A percentile compares a stretch with the other conserved stretches of the same genome.
Conservation (phyloP, 2,888 invertebrate species). For the Drosophila setosimentum region DNA sequence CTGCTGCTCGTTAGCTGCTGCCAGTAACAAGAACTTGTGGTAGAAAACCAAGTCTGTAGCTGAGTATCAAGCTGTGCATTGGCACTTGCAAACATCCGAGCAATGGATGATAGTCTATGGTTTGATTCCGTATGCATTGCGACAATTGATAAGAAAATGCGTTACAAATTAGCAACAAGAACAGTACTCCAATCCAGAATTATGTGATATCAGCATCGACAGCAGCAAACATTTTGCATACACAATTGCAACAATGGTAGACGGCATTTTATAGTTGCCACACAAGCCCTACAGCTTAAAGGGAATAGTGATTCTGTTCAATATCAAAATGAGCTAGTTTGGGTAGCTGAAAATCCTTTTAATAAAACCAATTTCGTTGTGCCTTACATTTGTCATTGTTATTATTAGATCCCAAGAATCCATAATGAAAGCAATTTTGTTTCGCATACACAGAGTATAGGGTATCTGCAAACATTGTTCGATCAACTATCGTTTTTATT, state of each 20-base stretch:
- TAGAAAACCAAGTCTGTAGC: constrained; percentile 65
- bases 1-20: constrained; percentile 22
- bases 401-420: background rate
- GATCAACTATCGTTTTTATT: constrained; percentile 23
- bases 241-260: constrained; percentile 5
- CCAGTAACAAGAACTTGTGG: constrained; percentile 49
- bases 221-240: constrained; percentile 6
- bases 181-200: constrained; percentile 6
- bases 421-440: background rate
- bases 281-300: background rate
- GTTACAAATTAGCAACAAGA: constrained; percentile 69
- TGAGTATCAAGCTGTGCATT: constrained; percentile 52
- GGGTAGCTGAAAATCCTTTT: background rate
- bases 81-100: constrained; percentile 12
- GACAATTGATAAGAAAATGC: constrained; percentile 78
- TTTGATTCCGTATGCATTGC: constrained; percentile 68
- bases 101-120: background rate
- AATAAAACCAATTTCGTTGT: background rate
- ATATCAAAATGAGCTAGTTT: background rate
- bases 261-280: constrained; percentile 8
- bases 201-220: constrained; percentile 15
- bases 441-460: background rate
- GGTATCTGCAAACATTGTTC: constrained; percentile 37
- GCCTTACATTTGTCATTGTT: background rate
- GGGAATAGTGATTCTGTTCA: background rate